These are phyloP conservation scores for Anas platyrhynchos DNA, from an alignment of 2,113 vertebrate species.

Conservation along the genomic window DNA sequence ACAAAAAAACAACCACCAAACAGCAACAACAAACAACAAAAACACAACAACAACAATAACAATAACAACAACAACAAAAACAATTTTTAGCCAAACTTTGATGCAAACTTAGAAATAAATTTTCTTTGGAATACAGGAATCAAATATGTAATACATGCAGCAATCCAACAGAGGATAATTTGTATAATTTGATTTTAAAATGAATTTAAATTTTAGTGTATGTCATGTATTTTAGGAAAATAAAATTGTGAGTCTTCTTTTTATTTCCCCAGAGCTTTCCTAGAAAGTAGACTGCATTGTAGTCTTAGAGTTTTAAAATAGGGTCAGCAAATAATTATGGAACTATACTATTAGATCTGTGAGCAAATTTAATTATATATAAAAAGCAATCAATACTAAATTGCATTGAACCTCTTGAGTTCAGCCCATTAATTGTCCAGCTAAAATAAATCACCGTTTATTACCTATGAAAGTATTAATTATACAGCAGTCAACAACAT, in stretches of 20 bases:
- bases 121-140: background rate
- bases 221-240: background rate
- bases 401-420: background rate
- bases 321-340: background rate
- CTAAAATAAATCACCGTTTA: slow-evolving; percentile 1
- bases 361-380: background rate
- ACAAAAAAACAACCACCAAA: background rate
- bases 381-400: background rate
- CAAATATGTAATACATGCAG: background rate
- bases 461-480: background rate
- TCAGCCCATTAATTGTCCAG: background rate
- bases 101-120: background rate
- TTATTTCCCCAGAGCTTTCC: background rate
- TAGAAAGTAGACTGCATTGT: background rate
- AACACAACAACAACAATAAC: background rate
- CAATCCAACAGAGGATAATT: background rate
- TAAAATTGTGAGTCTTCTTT: background rate
- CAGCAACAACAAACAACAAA: background rate
- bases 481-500: background rate
- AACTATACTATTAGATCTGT: background rate
- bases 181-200: background rate
- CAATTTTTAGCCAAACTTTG: background rate
- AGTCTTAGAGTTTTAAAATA: slow-evolving; percentile 8
- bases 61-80: background rate
- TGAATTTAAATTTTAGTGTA: background rate